Percentiles rank a stretch among this genome's conserved stretches.
Evolutionary conservation across 2,113 vertebrate species (phyloP).

Genomic region (Sceloporus undulatus): DNA sequence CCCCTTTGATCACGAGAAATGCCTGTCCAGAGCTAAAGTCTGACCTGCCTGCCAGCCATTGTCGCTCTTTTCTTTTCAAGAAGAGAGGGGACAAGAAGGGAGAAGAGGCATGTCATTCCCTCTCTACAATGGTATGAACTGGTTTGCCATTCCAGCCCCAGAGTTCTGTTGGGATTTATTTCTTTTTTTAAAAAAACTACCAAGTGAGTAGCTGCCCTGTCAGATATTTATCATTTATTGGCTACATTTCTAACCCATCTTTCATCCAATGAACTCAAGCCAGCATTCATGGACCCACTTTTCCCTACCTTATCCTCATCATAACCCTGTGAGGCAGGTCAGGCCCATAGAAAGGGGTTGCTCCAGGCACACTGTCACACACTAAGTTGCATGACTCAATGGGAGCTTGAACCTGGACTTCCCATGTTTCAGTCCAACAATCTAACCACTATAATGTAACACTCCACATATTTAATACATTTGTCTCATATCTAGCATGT

Average conservation of each 20-base stretch:
- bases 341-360: neutral
- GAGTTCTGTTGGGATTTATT: neutral
- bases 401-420: too few species aligned
- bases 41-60: conserved; percentile 28
- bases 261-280: neutral
- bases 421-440: neutral
- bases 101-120: neutral
- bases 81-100: neutral
- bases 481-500: too few species aligned
- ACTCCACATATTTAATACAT: too few species aligned
- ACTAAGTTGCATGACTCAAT: too few species aligned
- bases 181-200: neutral
- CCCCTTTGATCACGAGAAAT: conserved; percentile 32
- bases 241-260: too few species aligned
- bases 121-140: neutral
- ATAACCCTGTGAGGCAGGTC: neutral
- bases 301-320: neutral
- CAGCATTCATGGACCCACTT: neutral
- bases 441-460: too few species aligned
- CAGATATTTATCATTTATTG: neutral
- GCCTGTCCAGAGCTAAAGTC: conserved; percentile 28
- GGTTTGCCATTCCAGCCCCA: neutral
- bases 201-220: neutral
- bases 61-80: conserved; percentile 4
- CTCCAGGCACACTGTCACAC: too few species aligned